Evolutionary conservation across 2,888 invertebrate genomes (phyloP), one percentile per base, ranked within the genome.

Genomic region (Frankliniella fusca): DNA sequence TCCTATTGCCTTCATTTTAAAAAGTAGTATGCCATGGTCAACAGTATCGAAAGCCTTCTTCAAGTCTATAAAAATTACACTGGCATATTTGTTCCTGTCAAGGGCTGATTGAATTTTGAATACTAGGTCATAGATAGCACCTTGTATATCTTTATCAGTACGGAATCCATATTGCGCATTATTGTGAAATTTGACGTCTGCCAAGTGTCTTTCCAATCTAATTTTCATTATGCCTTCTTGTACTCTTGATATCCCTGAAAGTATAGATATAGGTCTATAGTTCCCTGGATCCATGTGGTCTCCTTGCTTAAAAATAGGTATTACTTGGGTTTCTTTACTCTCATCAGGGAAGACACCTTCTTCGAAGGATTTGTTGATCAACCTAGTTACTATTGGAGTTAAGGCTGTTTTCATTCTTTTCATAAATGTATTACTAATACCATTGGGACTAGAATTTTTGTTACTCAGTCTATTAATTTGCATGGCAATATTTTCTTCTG

Each of bases 81-180:
- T 18, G 9, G 54, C 49, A 80, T 80, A 81, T 9, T 81, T 80
- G 49, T 65, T 48, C 3, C 79, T 61, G 27, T 82, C 81, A 9
- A 83, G 54, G 48, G 50, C 80, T 20, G 79, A 27, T 80, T 49
- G 81, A 54, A 83, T 81, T 49, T 82, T 38, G 23, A 28, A 81
- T n/a, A n/a, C n/a, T n/a, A n/a, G n/a, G n/a, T n/a, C n/a, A n/a
- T n/a, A 50, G 1, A 83, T 48, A 3, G 84, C 84, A 48, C 81
- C 61, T 79, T 54, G 50, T 48, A 83, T 82, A 48, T 80, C 82
- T 20, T 80, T 81, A 18, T 81, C 79, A 81, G 81, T 80, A 50
- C 80, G 80, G 49, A 84, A 84, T n/a, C 84, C 84, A 82, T 80
- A 81, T 48, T 84, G n/a, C n/a, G 61, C 80, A 38, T 84, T 79